These are phyloP conservation scores for Microtus agrestis DNA, from an alignment of 2,797 vertebrate species.

Conservation along the genomic window DNA sequence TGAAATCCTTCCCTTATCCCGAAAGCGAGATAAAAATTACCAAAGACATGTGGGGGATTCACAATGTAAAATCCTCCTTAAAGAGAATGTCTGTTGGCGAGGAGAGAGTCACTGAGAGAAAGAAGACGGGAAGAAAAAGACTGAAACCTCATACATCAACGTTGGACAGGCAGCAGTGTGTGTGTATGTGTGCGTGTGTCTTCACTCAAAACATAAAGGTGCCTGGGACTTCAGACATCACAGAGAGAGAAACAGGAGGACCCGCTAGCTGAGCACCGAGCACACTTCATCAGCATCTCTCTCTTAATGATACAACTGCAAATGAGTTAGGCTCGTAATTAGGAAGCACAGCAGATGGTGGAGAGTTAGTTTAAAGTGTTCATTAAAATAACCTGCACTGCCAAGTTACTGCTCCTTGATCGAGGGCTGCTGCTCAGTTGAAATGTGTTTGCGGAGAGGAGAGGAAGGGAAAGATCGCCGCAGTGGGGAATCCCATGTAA, in stretches of 20 bases:
- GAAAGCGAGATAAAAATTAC: constrained; percentile 77
- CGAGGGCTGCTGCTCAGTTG: constrained; percentile 72
- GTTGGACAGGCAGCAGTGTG: background rate
- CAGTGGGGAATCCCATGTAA: constrained; percentile 42
- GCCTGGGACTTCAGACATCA: constrained; percentile 18
- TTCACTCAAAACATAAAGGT: background rate
- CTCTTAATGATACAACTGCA: constrained; percentile 84
- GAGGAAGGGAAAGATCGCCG: constrained; percentile 41
- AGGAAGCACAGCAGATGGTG: constrained; percentile 87
- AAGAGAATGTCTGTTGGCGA: constrained; percentile 71
- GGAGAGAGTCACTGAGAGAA: constrained; percentile 6
- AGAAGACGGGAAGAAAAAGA: background rate
- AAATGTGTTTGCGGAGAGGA: constrained; percentile 62
- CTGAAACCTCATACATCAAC: no score
- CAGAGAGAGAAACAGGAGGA: constrained; percentile 69
- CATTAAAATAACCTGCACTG: constrained; percentile 86
- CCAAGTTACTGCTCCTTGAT: constrained; percentile 70
- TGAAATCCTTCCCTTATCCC: constrained; percentile 76
- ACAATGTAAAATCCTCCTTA: constrained; percentile 75
- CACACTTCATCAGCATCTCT: constrained; percentile 80
- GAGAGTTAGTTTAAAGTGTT: constrained; percentile 86
- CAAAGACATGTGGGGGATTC: constrained; percentile 70
- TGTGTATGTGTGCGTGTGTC: background rate
- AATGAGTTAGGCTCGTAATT: constrained; percentile 85
- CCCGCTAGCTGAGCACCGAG: constrained; percentile 58